Conservation (phyloP, 2,888 invertebrate genomes). For the Apoda limacodes region DNA sequence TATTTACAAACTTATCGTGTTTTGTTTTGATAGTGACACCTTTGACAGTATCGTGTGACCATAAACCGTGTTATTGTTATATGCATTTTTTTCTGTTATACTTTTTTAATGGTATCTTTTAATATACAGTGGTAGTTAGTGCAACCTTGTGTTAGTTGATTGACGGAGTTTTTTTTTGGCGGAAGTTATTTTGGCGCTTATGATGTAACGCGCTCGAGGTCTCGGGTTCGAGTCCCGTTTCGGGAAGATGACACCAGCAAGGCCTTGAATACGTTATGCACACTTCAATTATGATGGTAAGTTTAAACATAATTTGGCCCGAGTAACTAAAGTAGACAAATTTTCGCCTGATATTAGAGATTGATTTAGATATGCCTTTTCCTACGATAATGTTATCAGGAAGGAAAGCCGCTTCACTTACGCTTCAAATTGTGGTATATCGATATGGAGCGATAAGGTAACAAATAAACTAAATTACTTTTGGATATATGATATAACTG, state of each 20-base stretch:
- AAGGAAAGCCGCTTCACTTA: too few relatives aligned
- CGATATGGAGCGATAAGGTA: too few relatives aligned
- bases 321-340: too few relatives aligned
- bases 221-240: slow-evolving; percentile 49
- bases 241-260: slow-evolving; percentile 7
- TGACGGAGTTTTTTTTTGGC: slow-evolving; percentile 46
- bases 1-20: slow-evolving; percentile 61
- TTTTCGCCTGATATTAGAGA: too few relatives aligned
- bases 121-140: slow-evolving; percentile 40
- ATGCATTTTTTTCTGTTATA: slow-evolving; percentile 11
- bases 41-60: slow-evolving; percentile 17
- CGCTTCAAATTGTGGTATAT: too few relatives aligned
- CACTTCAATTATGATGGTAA: slow-evolving; percentile 65
- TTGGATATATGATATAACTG: too few relatives aligned
- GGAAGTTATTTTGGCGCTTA: slow-evolving; percentile 55
- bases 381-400: too few relatives aligned
- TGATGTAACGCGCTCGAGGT: slow-evolving; percentile 52
- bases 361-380: too few relatives aligned
- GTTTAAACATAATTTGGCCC: slow-evolving; percentile 22
- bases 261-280: slow-evolving; percentile 44
- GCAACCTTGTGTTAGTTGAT: slow-evolving; percentile 61
- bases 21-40: slow-evolving; percentile 42
- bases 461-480: too few relatives aligned
- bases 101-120: slow-evolving; percentile 21
- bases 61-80: background rate